Percentiles rank a stretch among this genome's conserved stretches.
These are phyloP conservation scores for Scrobipalpa costella DNA, from an alignment of 2,888 invertebrate genomes.

Conservation along the genomic window DNA sequence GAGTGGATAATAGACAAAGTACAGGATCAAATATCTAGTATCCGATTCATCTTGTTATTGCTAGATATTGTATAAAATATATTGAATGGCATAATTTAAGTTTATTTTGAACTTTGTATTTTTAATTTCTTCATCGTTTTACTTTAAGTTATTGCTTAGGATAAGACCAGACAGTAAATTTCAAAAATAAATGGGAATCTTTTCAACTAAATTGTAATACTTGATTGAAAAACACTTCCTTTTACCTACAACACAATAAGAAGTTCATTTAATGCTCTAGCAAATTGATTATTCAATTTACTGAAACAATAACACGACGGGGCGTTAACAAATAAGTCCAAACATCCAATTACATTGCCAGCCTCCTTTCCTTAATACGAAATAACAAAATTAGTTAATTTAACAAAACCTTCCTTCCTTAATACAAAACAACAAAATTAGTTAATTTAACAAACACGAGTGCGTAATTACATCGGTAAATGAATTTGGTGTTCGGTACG, in stretches of 20 bases:
- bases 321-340: conserved; percentile 5
- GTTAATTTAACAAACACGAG: conserved; percentile 36
- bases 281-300: not conserved
- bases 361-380: not conserved
- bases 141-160: too few relatives aligned
- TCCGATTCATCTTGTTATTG: too few relatives aligned
- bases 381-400: conserved; percentile 39
- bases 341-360: conserved; percentile 4
- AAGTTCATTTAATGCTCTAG: not conserved
- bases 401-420: conserved; percentile 24
- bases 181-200: too few relatives aligned
- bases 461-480: conserved; percentile 35
- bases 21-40: too few relatives aligned
- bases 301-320: conserved; percentile 12
- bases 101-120: too few relatives aligned
- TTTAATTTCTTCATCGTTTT: too few relatives aligned
- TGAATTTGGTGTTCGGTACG: conserved; percentile 44
- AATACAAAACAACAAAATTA: conserved; percentile 32
- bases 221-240: not conserved
- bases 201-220: too few relatives aligned
- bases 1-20: too few relatives aligned
- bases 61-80: too few relatives aligned
- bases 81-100: too few relatives aligned
- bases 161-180: too few relatives aligned
- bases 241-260: not conserved